phyloP scores from a whole-genome alignment of 2,797 vertebrate species.

The Pelobates cultripes region DNA sequence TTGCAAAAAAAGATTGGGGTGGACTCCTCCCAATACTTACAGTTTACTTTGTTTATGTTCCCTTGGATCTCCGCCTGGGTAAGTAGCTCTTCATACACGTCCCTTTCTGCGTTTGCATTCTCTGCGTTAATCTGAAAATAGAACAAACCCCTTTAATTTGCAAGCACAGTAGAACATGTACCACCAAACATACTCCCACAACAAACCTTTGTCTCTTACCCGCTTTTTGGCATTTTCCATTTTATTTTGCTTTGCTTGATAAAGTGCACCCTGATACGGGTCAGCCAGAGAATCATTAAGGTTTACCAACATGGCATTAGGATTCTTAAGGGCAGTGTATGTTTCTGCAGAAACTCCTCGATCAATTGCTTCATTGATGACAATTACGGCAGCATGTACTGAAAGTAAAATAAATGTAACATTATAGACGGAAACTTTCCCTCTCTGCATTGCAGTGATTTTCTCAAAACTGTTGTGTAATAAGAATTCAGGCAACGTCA shows the following conservation, averaged over 20 bases:
- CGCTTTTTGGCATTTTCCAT: slow-evolving; percentile 88
- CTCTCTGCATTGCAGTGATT: no score
- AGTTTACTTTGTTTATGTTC: slow-evolving; percentile 93
- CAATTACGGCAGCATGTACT: slow-evolving; percentile 97
- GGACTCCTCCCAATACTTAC: slow-evolving; percentile 70
- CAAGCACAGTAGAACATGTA: background rate
- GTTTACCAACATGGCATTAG: slow-evolving; percentile 93
- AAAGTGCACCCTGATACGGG: slow-evolving; percentile 85
- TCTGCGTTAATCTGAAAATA: slow-evolving; percentile 78
- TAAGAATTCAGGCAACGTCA: no score
- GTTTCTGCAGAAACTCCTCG: slow-evolving; percentile 85
- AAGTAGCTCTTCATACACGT: slow-evolving; percentile 94
- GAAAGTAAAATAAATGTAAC: slow-evolving; percentile 48
- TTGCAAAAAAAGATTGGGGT: background rate
- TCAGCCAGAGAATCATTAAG: slow-evolving; percentile 74
- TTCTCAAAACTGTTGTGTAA: no score
- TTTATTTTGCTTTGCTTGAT: slow-evolving; percentile 89
- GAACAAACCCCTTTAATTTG: slow-evolving; percentile 2
- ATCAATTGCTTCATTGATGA: slow-evolving; percentile 95
- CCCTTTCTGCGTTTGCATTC: slow-evolving; percentile 84
- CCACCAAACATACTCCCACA: no score
- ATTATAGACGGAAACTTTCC: no score
- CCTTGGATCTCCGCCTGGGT: slow-evolving; percentile 98
- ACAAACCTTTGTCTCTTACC: slow-evolving; percentile 70
- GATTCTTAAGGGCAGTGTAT: slow-evolving; percentile 86